Evolutionary conservation across 2,113 vertebrate genomes (phyloP), one percentile per base, ranked within the genome.

Genomic region (Engraulis encrasicolus): DNA sequence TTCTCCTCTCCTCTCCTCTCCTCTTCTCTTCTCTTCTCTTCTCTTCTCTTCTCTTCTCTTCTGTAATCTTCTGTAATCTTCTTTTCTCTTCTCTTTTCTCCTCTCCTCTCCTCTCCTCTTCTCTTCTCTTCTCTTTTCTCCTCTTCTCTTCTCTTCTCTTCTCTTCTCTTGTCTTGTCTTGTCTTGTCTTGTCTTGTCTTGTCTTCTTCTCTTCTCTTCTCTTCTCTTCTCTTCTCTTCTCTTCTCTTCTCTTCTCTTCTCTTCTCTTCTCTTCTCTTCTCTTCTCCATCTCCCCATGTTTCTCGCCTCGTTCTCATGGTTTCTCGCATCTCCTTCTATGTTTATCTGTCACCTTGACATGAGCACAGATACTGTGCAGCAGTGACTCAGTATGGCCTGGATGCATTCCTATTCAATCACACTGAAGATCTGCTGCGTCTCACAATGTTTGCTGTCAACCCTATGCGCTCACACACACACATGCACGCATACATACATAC

Each of bases 131-230:
- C 40, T 9, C 4, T 45, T 45, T 5, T 45, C 40, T 45, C 40
- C 31, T 31, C 34, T 14, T 71, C 61, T 18, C 49, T 84, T 45
- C 58, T 37, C 18, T 0, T 66, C 17, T 54, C 6, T 50, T 27
- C 54, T 23, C 9, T 20, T n/a, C 38, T 45, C 61, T 78, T 54
- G 18, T 34, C 38, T 23, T 81, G 49, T 58, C 2, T 58, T 20
- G 6, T 74, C 31, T 31, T 85, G 12, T 61, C 48, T 79, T 19
- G 83, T 20, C 50, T 34, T 84, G 81, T 81, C 4, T 82, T 48
- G 5, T 77, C 6, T 48, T n/a, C n/a, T n/a, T n/a, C n/a, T n/a
- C n/a, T n/a, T n/a, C n/a, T n/a, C n/a, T n/a, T n/a, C n/a, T n/a
- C n/a, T n/a, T n/a, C n/a, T n/a, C n/a, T n/a, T n/a, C n/a, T n/a